These are phyloP conservation scores for Herminia tarsipennalis DNA, from an alignment of 2,888 invertebrate genomes.

Conservation along the genomic window DNA sequence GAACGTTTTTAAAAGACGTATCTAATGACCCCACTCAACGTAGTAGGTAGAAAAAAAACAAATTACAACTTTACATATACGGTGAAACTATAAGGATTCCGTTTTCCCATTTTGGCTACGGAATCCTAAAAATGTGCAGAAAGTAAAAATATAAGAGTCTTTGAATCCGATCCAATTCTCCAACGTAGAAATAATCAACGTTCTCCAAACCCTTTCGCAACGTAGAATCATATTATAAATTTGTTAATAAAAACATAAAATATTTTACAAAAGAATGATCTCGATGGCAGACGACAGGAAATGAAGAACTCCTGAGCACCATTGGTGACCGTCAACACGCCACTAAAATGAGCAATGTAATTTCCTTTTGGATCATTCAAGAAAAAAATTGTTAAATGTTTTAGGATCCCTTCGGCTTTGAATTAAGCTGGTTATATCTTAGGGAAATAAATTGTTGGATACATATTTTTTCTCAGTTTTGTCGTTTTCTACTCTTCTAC, in stretches of 20 bases:
- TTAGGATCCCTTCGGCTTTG: slow-evolving; percentile 16
- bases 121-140: too few species aligned
- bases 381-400: slow-evolving; percentile 40
- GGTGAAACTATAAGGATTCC: too few species aligned
- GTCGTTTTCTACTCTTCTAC: neutral
- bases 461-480: slow-evolving; percentile 6
- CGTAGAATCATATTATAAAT: slow-evolving; percentile 12
- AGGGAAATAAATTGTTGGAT: slow-evolving; percentile 20
- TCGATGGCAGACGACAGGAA: slow-evolving; percentile 46
- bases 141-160: too few species aligned
- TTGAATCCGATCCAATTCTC: too few species aligned
- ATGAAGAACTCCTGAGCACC: slow-evolving; percentile 50
- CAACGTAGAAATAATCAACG: too few species aligned
- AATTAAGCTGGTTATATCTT: slow-evolving; percentile 8
- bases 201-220: slow-evolving; percentile 30
- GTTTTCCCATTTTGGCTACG: too few species aligned
- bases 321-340: slow-evolving; percentile 40
- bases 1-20: too few species aligned
- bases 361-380: slow-evolving; percentile 54
- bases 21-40: too few species aligned
- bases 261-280: slow-evolving; percentile 47
- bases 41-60: too few species aligned
- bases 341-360: slow-evolving; percentile 56
- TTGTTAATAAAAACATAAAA: slow-evolving; percentile 24
- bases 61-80: too few species aligned